phyloP scores from a whole-genome alignment of 2,888 invertebrate species.

The Aspidiotus destructor region DNA sequence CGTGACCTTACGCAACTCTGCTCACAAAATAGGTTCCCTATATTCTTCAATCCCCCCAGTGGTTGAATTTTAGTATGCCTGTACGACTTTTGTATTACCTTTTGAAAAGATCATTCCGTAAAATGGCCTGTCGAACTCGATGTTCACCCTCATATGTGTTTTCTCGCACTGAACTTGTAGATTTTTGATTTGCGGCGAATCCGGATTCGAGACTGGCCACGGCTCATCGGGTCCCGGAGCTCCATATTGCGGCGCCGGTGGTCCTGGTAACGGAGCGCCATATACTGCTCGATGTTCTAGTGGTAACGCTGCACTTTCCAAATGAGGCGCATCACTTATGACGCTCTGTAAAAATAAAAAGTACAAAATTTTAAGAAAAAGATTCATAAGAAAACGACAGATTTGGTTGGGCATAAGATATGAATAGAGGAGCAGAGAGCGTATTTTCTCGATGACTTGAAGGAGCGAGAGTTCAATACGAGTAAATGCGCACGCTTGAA shows the following conservation, averaged over 20 bases:
- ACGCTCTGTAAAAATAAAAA: constrained; percentile 29
- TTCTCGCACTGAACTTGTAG: constrained; percentile 91
- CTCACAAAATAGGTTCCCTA: no score
- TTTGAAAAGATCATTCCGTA: constrained; percentile 95
- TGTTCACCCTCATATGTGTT: constrained; percentile 88
- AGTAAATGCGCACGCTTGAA: no score
- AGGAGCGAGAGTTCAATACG: no score
- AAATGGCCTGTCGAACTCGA: constrained; percentile 89
- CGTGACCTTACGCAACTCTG: no score
- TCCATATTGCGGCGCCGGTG: constrained; percentile 42
- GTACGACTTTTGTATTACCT: constrained; percentile 44
- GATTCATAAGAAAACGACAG: background rate
- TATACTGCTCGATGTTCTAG: constrained; percentile 39
- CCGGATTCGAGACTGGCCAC: constrained; percentile 79
- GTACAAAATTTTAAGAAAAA: background rate
- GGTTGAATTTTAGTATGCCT: no score
- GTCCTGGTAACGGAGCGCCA: constrained; percentile 38
- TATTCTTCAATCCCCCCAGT: constrained; percentile 1
- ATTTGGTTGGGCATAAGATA: background rate
- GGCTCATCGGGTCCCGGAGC: constrained; percentile 59
- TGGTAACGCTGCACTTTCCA: constrained; percentile 38
- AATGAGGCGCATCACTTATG: constrained; percentile 30
- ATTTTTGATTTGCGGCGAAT: constrained; percentile 87
- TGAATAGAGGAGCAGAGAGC: no score
- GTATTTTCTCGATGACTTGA: no score